phyloP scores from a whole-genome alignment of 1,140 invertebrate species.

The Gryllus bimaculatus region DNA sequence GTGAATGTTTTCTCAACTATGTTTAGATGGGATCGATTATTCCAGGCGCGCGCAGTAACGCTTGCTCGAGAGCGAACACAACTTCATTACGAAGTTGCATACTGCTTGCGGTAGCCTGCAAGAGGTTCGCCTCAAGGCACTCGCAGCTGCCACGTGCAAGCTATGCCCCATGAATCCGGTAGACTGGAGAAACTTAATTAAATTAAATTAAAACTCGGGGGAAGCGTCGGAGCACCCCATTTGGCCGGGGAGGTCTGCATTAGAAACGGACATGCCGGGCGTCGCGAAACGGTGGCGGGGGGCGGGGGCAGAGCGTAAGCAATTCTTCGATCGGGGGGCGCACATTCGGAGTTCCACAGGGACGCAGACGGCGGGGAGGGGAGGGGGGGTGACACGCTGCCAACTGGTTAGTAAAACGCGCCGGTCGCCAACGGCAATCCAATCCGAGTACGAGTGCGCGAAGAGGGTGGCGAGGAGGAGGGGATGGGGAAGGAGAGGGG shows the following conservation, averaged over 20 bases:
- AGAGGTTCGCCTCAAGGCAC: no score
- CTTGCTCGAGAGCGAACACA: no score
- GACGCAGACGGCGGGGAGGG: background rate
- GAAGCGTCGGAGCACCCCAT: background rate
- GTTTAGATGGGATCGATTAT: no score
- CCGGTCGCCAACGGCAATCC: background rate
- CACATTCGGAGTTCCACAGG: background rate
- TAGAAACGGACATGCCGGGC: background rate
- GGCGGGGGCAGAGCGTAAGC: background rate
- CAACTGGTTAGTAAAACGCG: background rate
- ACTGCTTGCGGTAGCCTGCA: no score
- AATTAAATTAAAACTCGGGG: constrained; percentile 1
- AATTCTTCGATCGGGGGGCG: background rate
- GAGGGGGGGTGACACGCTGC: no score
- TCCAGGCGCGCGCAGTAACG: no score
- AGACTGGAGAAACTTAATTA: background rate
- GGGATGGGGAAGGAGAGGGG: no score
- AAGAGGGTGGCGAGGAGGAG: no score
- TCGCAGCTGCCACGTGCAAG: background rate
- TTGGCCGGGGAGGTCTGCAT: background rate
- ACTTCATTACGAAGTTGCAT: no score
- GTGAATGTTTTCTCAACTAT: no score
- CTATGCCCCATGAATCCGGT: constrained; percentile 1
- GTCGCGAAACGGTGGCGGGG: background rate
- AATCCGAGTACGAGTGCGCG: background rate